Evolutionary conservation across 2,888 invertebrate species (phyloP).

Genomic region (Aporophyla nigra): DNA sequence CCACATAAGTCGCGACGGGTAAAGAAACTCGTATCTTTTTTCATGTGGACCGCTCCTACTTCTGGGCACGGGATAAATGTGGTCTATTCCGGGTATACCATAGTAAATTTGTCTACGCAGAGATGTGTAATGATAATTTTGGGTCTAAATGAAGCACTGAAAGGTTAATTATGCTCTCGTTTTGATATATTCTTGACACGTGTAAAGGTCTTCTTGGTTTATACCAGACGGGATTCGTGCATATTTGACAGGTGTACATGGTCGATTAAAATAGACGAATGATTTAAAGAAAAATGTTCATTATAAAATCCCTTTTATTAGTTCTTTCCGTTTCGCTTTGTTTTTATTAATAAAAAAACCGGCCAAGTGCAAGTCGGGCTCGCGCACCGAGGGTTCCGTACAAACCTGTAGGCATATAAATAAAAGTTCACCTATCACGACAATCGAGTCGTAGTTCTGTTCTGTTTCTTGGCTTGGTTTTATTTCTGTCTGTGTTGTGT

Average conservation of each 20-base stretch:
- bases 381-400: no score
- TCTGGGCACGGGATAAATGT: conserved; percentile 59
- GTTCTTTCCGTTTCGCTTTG: not conserved
- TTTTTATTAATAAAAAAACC: not conserved
- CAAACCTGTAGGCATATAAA: no score
- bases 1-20: conserved; percentile 49
- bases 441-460: no score
- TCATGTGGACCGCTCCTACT: conserved; percentile 42
- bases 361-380: no score
- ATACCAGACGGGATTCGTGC: not conserved
- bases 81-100: conserved; percentile 51
- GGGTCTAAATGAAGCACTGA: conserved; percentile 28
- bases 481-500: no score
- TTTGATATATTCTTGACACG: conserved; percentile 29
- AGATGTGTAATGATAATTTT: conserved; percentile 53
- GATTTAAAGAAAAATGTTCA: no score
- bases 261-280: not conserved
- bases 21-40: conserved; percentile 61
- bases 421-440: no score
- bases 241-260: no score
- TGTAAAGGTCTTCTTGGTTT: not conserved
- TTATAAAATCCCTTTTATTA: not conserved
- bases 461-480: no score
- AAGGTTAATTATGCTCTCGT: conserved; percentile 47
- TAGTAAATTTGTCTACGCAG: conserved; percentile 63